Base-by-base conservation (phyloP, 2,888 invertebrate species). In the Opisthograptis luteolata region DNA sequence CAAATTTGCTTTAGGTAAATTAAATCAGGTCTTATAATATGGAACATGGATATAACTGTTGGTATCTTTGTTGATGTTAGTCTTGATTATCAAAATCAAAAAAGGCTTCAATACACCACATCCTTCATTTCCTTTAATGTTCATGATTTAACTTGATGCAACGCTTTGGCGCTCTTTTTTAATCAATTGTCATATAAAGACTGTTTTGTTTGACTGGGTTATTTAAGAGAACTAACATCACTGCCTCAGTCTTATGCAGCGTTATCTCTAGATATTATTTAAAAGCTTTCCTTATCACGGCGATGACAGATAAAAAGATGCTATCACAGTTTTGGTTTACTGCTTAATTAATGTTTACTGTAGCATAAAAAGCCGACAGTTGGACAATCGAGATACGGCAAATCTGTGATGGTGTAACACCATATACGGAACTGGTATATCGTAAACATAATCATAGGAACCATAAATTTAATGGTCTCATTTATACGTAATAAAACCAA, bases 381-480 rank as follows among this genome's bases (percentile, higher is more conserved):
- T 55, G 58, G 64, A 69, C 66, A 70, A 62, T 70, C 60, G 52
- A 68, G 73, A 75, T 73, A 73, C 68, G 66, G 65, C 69, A 58
- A 70, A 75, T 68, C 67, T 66, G 55, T 68, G 60, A 65, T 66
- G 71, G 63, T 68, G 70, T 72, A 70, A 73, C 60, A 62, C 66
- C 27, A 42, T 64, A 70, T 69, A 71, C 64, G 60, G 62, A 76
- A 76, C 75, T 70, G 71, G 73, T 75, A 60, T 62, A 67, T 80
- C 82, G 70, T 88, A 81, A 85, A 86, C 66, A 75, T 82, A 82
- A 86, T 85, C 84, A 84, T 78, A 73, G 70, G 70, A 76, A 77
- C 81, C 77, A 85, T 87, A 85, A 83, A 84, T 79, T 81, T 87
- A 80, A 87, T 79, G 75, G 80, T 76, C 86, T 86, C 84, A 86